These are phyloP conservation scores for Herpetotheres cachinnans DNA, from an alignment of 2,113 vertebrate genomes.

Conservation along the genomic window DNA sequence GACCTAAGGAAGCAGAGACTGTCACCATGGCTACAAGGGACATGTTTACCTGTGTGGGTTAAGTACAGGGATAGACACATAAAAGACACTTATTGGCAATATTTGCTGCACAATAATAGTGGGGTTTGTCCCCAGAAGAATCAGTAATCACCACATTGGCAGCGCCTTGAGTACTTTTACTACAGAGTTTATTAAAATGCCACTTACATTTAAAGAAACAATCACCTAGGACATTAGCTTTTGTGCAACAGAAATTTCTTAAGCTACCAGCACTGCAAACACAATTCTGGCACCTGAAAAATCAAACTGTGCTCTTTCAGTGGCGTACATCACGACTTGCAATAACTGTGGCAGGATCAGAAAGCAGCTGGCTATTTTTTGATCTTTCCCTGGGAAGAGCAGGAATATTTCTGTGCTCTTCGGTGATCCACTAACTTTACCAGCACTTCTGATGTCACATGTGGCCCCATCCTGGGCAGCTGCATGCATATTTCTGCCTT, in stretches of 20 bases:
- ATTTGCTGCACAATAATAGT: not conserved
- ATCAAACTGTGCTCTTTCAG: not conserved
- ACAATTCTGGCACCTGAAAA: not conserved
- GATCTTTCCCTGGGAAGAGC: not conserved
- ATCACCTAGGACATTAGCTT: not conserved
- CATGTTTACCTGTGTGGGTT: not conserved
- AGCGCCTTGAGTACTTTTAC: not conserved
- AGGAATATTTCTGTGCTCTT: not conserved
- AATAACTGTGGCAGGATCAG: not conserved
- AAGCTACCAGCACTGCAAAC: not conserved
- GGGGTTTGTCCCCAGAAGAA: not conserved
- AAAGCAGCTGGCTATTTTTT: not conserved
- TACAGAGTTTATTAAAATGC: not conserved
- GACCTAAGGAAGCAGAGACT: not conserved
- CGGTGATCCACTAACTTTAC: not conserved
- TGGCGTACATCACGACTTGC: not conserved
- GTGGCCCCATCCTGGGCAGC: rapidly evolving
- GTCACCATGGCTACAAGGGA: not conserved
- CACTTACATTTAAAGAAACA: not conserved
- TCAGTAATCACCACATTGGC: not conserved
- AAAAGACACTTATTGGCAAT: not conserved
- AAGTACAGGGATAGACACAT: not conserved
- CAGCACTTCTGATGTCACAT: not conserved
- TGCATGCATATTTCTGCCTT: not conserved
- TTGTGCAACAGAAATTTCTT: not conserved